phyloP scores from a whole-genome alignment of 2,797 vertebrate species.

The Poecilia gillii region DNA sequence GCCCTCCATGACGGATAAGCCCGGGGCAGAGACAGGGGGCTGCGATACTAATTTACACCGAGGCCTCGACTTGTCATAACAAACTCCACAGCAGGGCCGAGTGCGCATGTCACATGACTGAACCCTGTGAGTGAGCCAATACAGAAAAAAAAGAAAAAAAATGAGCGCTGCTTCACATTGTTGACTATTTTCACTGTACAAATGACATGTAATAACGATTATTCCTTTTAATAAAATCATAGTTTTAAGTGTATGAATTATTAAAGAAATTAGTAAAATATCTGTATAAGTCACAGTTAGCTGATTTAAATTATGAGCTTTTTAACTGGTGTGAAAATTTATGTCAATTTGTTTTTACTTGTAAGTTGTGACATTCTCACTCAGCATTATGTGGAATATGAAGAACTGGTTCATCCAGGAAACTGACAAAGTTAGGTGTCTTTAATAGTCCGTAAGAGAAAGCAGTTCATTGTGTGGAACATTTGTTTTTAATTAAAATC shows the following conservation, averaged over 20 bases:
- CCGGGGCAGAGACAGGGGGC: slow-evolving; percentile 35
- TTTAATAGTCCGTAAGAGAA: background rate
- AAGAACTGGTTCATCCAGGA: background rate
- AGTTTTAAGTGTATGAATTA: background rate
- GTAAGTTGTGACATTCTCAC: background rate
- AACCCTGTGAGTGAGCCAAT: background rate
- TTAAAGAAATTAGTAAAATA: background rate
- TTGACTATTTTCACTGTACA: background rate
- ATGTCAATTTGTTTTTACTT: background rate
- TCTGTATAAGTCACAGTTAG: background rate
- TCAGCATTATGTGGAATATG: background rate
- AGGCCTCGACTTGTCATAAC: slow-evolving; percentile 86
- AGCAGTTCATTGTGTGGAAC: background rate
- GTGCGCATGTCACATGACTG: slow-evolving; percentile 80
- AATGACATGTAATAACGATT: background rate
- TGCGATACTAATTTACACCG: slow-evolving; percentile 82
- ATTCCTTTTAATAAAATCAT: background rate
- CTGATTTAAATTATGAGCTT: background rate
- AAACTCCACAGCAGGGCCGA: slow-evolving; percentile 79
- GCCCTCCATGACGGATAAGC: slow-evolving; percentile 88
- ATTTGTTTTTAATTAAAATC: background rate
- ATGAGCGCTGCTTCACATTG: too few species aligned
- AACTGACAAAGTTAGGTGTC: background rate
- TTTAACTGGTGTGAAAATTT: background rate
- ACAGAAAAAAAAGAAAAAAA: background rate